phyloP scores from a whole-genome alignment of 2,888 invertebrate species.

The Cosmia pyralina region DNA sequence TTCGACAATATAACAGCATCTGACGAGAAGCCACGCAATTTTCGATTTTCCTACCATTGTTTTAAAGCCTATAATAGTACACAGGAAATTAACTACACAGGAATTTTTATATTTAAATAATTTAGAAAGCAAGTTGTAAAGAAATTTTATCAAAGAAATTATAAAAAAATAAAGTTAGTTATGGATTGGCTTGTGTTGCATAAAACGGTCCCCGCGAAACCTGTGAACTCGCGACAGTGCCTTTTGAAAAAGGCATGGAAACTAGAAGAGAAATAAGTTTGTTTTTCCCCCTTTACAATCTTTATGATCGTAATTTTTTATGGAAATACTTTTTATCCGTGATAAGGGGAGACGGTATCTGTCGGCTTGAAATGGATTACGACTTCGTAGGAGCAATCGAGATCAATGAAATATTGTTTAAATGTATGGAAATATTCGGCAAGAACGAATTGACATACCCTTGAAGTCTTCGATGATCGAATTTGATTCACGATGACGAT shows the following conservation, averaged over 20 bases:
- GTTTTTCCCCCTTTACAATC: constrained; percentile 31
- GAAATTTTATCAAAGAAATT: constrained; percentile 16
- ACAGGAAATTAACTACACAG: neutral
- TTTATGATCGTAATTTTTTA: constrained; percentile 55
- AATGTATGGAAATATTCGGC: constrained; percentile 12
- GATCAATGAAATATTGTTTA: constrained; percentile 34
- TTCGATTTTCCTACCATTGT: constrained; percentile 10
- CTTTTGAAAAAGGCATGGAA: constrained; percentile 37
- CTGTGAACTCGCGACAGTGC: neutral
- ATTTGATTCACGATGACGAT: neutral
- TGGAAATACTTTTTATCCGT: constrained; percentile 45
- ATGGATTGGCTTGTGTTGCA: constrained; percentile 2
- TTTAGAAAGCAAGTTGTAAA: constrained; percentile 53
- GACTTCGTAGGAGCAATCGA: constrained; percentile 34
- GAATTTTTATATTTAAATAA: constrained; percentile 47
- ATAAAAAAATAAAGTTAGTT: neutral
- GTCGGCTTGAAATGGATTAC: constrained; percentile 30
- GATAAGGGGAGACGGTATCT: constrained; percentile 34
- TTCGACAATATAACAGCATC: constrained; percentile 54
- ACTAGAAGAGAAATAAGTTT: constrained; percentile 21
- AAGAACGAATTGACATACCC: constrained; percentile 28
- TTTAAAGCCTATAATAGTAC: constrained; percentile 14
- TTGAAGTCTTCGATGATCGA: neutral
- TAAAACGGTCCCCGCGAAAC: constrained; percentile 1
- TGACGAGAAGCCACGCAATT: constrained; percentile 24